A percentile compares a stretch with the other conserved stretches of the same genome.
Conservation (phyloP, 2,113 vertebrate species). For the Solea senegalensis region DNA sequence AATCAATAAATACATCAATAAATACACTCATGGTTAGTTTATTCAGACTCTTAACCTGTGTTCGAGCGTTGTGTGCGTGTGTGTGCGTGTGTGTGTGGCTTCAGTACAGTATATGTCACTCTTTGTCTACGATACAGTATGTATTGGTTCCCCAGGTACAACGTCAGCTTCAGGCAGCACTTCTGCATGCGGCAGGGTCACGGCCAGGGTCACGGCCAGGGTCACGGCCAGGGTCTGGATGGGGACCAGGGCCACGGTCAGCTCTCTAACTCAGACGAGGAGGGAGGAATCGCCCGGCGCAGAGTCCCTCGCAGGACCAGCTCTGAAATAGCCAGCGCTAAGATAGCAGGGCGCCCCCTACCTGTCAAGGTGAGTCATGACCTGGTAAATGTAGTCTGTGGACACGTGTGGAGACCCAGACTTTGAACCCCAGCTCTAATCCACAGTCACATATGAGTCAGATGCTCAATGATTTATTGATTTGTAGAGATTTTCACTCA, state of each 20-base stretch:
- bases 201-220: conserved; percentile 68
- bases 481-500: no score
- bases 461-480: no score
- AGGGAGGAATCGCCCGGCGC: conserved; percentile 80
- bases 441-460: no score
- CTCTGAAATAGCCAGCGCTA: conserved; percentile 90
- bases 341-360: conserved; percentile 90
- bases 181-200: conserved; percentile 78
- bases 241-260: conserved; percentile 38
- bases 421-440: no score
- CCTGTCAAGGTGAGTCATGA: conserved; percentile 82
- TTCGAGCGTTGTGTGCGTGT: no score
- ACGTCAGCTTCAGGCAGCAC: conserved; percentile 94
- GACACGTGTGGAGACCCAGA: no score
- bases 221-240: conserved; percentile 69
- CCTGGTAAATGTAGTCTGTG: no score
- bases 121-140: conserved; percentile 74
- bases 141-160: conserved; percentile 87
- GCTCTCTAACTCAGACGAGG: conserved; percentile 70
- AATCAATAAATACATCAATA: no score
- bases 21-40: no score
- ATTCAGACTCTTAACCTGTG: no score
- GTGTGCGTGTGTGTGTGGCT: conserved; percentile 60
- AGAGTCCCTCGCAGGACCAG: conserved; percentile 87
- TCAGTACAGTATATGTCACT: conserved; percentile 71